Conservation (phyloP, 2,888 invertebrate genomes). For the Oasisia sp. region DNA sequence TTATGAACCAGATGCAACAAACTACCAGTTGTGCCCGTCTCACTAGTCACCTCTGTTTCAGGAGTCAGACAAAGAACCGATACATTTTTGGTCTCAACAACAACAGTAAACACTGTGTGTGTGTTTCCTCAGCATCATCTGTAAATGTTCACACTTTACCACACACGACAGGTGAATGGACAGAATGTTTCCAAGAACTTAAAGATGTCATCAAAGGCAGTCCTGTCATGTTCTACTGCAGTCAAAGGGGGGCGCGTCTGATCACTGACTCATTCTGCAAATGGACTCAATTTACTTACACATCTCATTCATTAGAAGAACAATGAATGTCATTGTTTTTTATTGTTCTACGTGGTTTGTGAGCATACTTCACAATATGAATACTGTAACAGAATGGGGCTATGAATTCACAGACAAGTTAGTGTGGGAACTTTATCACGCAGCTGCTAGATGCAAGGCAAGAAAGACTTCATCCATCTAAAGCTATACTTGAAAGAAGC, state of each 20-base stretch:
- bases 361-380: background rate
- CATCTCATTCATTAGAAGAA: too few species aligned
- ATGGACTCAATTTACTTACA: background rate
- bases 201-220: background rate
- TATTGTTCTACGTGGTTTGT: background rate
- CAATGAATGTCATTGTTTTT: background rate
- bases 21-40: background rate
- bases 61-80: background rate
- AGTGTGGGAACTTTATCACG: too few species aligned
- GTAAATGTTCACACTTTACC: background rate
- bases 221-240: background rate
- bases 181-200: background rate
- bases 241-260: background rate
- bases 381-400: background rate
- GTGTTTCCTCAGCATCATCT: background rate
- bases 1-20: too few species aligned
- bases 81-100: background rate
- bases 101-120: background rate
- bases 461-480: too few species aligned
- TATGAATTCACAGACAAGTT: background rate
- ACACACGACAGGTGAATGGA: background rate
- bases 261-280: background rate
- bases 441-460: background rate
- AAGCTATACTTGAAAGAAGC: too few species aligned
- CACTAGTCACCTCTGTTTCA: too few species aligned